Base-by-base conservation (phyloP, 2,888 invertebrate genomes). In the Colletes collaris region DNA sequence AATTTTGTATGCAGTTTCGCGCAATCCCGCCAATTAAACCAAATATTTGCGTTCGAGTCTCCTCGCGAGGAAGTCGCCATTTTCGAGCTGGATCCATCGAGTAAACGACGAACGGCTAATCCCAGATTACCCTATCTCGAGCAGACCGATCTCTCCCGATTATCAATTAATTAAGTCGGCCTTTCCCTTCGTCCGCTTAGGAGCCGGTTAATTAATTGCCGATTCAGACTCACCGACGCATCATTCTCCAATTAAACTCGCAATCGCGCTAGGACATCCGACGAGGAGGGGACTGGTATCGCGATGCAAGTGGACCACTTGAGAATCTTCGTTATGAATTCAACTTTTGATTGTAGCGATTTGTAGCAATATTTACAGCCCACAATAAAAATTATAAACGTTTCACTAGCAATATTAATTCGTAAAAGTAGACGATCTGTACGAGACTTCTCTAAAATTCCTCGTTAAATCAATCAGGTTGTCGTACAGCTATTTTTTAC, bases 131-230 rank as follows among this genome's bases (percentile, higher is more conserved):
- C 59, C 65, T 74, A 76, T 66, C 76, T 66, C 65, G 53, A 72
- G 58, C n/a, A 60, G 79, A 70, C 73, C 76, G 79, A 75, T 77
- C 79, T 75, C 79, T 71, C 67, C 72, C 82, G 83, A 77, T 82
- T 81, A 84, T 85, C 82, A 76, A 75, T 82, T 82, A 85, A 85
- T 85, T 85, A 82, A 82, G 65, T 66, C 71, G 58, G 62, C 68
- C 80, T 74, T 74, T 79, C 71, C 65, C 74, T 75, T 69, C 75
- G 75, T 55, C 73, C 69, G 70, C 19, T 64, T 59, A 73, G 75
- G 73, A 71, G 65, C 69, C 69, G 74, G 60, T 79, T 84, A 84
- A 85, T 84, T 85, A 84, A 84, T 81, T 65, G 76, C 76, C 75
- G 78, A 82, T 81, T 79, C 82, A 74, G 78, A 56, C 58, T 55